Evolutionary conservation across 2,113 vertebrate genomes (phyloP).

Genomic region (Butorides virescens): DNA sequence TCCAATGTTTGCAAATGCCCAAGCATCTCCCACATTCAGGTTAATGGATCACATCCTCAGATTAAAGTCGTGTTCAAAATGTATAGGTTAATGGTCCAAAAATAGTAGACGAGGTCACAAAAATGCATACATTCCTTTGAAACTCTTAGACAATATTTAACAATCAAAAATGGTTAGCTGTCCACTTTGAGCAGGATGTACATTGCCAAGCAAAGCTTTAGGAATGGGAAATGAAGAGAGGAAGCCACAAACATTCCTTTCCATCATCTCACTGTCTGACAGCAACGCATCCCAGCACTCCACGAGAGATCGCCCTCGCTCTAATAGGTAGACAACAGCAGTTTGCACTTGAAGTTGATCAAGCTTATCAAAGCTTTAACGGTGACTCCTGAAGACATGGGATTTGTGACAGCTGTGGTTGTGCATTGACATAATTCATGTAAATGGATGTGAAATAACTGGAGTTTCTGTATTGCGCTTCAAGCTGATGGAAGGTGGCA

Average conservation of each 20-base stretch:
- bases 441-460: not conserved
- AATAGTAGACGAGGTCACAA: not conserved
- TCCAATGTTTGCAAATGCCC: not conserved
- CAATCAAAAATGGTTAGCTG: not conserved
- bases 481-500: not conserved
- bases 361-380: not conserved
- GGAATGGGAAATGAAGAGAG: not conserved
- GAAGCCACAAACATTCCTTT: not conserved
- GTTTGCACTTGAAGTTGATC: not conserved
- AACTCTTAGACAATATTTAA: not conserved
- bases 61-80: not conserved
- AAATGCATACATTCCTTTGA: not conserved
- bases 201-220: not conserved
- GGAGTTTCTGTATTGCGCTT: not conserved
- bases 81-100: not conserved
- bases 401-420: not conserved
- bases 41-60: not conserved
- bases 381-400: not conserved
- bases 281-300: not conserved
- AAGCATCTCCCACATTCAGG: not conserved
- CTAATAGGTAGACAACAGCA: not conserved
- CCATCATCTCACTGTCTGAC: accelerated
- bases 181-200: not conserved
- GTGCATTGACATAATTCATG: not conserved
- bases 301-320: not conserved